Evolutionary conservation across 2,797 vertebrate genomes (phyloP).

Genomic region (Sitta carolinensis): DNA sequence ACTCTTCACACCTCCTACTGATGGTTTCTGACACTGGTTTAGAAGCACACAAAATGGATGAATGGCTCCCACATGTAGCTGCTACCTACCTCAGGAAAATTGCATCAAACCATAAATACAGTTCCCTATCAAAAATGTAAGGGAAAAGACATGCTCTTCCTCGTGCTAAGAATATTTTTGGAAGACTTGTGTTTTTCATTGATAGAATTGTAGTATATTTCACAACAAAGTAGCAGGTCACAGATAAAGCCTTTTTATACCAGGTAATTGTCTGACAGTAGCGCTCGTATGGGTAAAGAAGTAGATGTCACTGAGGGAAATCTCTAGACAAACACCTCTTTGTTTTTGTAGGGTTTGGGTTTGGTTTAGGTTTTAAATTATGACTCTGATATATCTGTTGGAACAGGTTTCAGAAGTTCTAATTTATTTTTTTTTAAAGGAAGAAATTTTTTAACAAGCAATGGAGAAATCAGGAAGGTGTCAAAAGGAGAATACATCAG

Average conservation of each 20-base stretch:
- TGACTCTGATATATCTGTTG: not conserved
- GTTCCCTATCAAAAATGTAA: not conserved
- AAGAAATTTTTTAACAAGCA: not conserved
- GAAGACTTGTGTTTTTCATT: not conserved
- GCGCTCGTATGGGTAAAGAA: not conserved
- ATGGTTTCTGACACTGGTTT: not conserved
- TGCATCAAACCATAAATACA: not conserved
- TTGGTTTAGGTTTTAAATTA: not conserved
- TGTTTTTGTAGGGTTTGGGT: not conserved
- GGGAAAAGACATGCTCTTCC: not conserved
- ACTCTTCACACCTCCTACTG: accelerated
- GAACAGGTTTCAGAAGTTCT: not conserved
- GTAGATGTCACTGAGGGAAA: not conserved
- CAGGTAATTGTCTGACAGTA: not conserved
- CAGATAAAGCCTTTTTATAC: not conserved
- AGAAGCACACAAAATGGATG: not conserved
- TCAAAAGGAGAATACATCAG: not conserved
- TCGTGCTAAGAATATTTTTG: not conserved
- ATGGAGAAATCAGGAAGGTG: not conserved
- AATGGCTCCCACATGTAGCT: not conserved
- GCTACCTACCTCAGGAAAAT: not conserved
- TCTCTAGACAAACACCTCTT: not conserved
- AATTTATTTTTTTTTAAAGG: not conserved
- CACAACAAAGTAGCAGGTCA: not conserved
- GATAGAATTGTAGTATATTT: not conserved